Evolutionary conservation across 2,797 vertebrate species (phyloP), one percentile per base, ranked within the genome.

Genomic region (Takifugu ocellatus): DNA sequence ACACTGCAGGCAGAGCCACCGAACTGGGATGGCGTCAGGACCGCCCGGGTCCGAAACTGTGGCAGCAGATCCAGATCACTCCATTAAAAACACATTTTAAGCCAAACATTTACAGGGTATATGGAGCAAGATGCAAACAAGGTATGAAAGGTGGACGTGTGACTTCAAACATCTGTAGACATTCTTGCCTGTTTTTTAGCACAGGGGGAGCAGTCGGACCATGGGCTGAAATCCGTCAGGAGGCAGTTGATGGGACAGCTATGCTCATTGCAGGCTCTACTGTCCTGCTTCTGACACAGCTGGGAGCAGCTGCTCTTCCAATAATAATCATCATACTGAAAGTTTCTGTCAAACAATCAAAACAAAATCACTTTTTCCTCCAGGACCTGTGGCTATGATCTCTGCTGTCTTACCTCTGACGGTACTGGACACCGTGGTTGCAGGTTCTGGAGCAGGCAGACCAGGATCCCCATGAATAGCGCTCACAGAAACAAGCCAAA

Each of bases 201-300:
- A 53, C 96, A 98, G 1, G 95, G 91, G 0, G 95, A 95, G 72
- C 96, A 98, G 46, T 92, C 90, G 3, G 95, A 97, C 96, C 96
- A 98, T 0, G 78, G 65, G 33, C 92, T 91, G 17, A 91, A 95
- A n/a, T 94, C 91, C 26, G 91, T 91, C 64, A 97, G 85, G 36
- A 49, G 67, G 64, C 96, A 98, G 84, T 93, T 90, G 77, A 96
- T 91, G 16, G 92, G 91, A 81, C 96, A 99, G 0, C 47, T 59
- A 53, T 95, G 89, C 59, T 89, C 71, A 43, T 93, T 96, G 61
- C 96, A 99, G 0, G 72, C 43, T 61, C 90, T 88, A 2, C 14
- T 81, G 68, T 97, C 93, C 0, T 16, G 0, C 1, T 1, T 79
- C 15, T 59, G 26, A 71, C 97, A 99, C 50, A 95, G 43, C 59